Evolutionary conservation across 2,888 invertebrate genomes (phyloP), one percentile per base, ranked within the genome.

Genomic region (Habrosyne pyritoides): DNA sequence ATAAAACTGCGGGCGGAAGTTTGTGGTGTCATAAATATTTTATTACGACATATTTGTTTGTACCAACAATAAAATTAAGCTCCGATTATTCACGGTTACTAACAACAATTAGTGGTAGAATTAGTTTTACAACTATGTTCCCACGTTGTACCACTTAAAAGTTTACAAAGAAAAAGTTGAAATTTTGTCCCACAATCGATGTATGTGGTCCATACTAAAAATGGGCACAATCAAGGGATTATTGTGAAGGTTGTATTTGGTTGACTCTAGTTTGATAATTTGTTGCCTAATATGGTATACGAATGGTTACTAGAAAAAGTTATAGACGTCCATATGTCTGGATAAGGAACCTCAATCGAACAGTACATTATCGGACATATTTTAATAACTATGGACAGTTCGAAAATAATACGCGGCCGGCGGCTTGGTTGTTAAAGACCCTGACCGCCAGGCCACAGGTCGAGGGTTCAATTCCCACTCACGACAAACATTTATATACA

Each of bases 171-270:
- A 30, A 42, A 42, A 8, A 14, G 0, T 14, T 42, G 18, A 42
- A 14, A 42, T 33, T 30, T 10, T 5, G 18, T 18, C 42, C 42
- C n/a, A 33, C 33, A n/a, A 42, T 8, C 42, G 8, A 42, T 7
- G 52, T 52, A 46, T 46, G 53, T 46, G 24, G 24, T 46, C 53
- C 12, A 48, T 30, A 30, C 21, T 22, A 14, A 21, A 51, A 49
- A 54, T 24, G 57, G 61, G 61, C 58, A 61, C 61, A 55, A 61
- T 61, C 58, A 57, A 33, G 22, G 54, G 48, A 56, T 49, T 50
- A 55, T 56, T 58, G 54, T 56, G 21, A 14, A 33, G 53, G 33
- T n/a, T n/a, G 12, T 6, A 10, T 21, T 48, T 47, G 47, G n/a
- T 18, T 18, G 42, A 8, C 8, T 42, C 2, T 42, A 42, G 18